Evolutionary conservation across 2,888 invertebrate species (phyloP), one percentile per base, ranked within the genome.

Genomic region (Lagria hirta): DNA sequence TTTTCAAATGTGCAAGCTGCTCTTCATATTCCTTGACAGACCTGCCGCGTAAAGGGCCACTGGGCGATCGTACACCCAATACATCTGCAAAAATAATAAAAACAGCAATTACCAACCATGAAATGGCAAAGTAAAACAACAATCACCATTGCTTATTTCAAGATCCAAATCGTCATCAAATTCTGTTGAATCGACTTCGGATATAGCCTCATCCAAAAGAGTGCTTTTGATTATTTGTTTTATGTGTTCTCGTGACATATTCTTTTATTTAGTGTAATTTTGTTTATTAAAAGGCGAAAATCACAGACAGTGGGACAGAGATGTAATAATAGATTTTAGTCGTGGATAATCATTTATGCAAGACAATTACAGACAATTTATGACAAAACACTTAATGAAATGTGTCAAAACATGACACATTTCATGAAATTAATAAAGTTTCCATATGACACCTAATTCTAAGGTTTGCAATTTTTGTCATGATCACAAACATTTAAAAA

Each of bases 21-120:
- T 94, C 88, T 66, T 94, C 93, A 64, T 88, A 86, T 57, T 94
- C 93, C 62, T 92, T 92, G 77, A 94, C 86, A 15, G 88, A 87
- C 36, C 86, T 77, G 58, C 66, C 66, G 4, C 68, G 58, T 52
- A 62, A 51, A 2, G 64, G 62, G 4, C 42, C 41, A 6, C 61
- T 64, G 3, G 69, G 66, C 2, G 68, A 66, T 4, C 64, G 59
- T 36, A 66, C 35, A 13, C 66, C 67, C 55, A 63, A 57, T 3
- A 64, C 55, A 58, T 62, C 66, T 66, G 46, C 21, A 57, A 57
- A 32, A 24, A 26, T n/a, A n/a, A n/a, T 35, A 29, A 34, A 28
- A 35, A 16, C 28, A 3, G 18, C 20, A 18, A 10, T 5, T 4
- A 23, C 23, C 14, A 30, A 14, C 20, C 21, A 6, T 26, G 10